Base-by-base conservation (phyloP, 2,797 vertebrate genomes). In the Xiphorhynchus erythropygius region DNA sequence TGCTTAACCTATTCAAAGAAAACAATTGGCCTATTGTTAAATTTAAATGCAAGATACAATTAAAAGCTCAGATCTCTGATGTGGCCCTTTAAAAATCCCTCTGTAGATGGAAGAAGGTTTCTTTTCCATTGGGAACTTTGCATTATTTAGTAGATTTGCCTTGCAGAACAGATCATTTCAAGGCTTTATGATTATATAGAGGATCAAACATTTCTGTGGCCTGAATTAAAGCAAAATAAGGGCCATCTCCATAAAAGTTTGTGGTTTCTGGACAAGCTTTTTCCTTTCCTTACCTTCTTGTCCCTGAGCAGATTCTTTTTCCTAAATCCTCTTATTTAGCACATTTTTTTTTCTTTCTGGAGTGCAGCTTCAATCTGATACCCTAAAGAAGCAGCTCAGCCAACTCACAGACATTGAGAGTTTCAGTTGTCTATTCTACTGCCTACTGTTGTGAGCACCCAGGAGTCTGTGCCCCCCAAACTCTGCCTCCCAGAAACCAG, bases 61-160 rank as follows among this genome's bases (percentile, higher is more conserved):
- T 94, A 90, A 92, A 94, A 92, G 83, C 87, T 92, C 25, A 52
- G 62, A 93, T 56, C 73, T 95, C 87, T 92, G 84, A 92, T 84
- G 42, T 56, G 63, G 76, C 64, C 35, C 84, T 93, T 93, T 60
- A 92, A 91, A 91, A 96, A 84, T 84, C 83, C 65, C 47, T 85
- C 87, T 69, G 25, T 87, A 96, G 79, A 88, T 84, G 95, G 95
- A 95, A 84, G 57, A 39, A 92, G 76, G n/a, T 79, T 94, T 93
- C 69, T 90, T 92, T 87, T 92, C 92, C 77, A 8, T 78, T 91
- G 94, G 76, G 96, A 95, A 35, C 82, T 86, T 30, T 95, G 76
- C 87, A 93, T 96, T 96, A 95, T 96, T 95, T 96, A 96, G 76
- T 91, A 91, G 92, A 91, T 95, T 96, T 94, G 89, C 95, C 94